Conservation (phyloP, 1,140 invertebrate genomes). For the Coenobita brevimanus region DNA sequence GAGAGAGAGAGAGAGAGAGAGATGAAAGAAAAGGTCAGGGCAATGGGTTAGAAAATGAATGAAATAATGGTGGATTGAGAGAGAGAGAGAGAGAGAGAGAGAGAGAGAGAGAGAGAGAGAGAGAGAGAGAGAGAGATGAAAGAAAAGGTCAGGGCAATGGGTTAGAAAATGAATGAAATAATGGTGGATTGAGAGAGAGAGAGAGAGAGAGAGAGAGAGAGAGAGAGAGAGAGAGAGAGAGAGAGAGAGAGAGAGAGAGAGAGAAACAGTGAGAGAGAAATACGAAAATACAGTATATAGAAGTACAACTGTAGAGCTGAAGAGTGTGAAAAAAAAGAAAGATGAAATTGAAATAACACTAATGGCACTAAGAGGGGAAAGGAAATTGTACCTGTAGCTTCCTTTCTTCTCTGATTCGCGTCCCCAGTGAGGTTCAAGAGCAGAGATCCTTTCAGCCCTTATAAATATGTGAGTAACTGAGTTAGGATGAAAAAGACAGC, state of each 20-base stretch:
- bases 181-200: too few species aligned
- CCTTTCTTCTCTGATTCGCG: too few species aligned
- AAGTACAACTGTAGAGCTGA: too few species aligned
- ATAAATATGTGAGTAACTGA: background rate
- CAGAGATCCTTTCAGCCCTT: too few species aligned
- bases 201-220: conserved; percentile 7
- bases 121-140: too few species aligned
- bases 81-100: too few species aligned
- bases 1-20: background rate
- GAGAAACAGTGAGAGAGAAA: background rate
- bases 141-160: conserved; percentile 73
- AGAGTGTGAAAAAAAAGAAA: background rate
- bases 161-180: conserved; percentile 77
- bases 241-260: background rate
- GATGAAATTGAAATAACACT: background rate
- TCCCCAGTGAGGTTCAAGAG: too few species aligned
- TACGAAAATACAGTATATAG: too few species aligned
- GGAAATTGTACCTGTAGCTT: too few species aligned
- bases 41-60: background rate
- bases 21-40: background rate
- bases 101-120: conserved; percentile 31
- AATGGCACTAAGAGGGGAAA: background rate
- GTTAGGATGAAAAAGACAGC: background rate
- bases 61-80: background rate
- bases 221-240: conserved; percentile 2